These are phyloP conservation scores for Hemiscyllium ocellatum DNA, from an alignment of 2,113 vertebrate genomes.

Conservation along the genomic window DNA sequence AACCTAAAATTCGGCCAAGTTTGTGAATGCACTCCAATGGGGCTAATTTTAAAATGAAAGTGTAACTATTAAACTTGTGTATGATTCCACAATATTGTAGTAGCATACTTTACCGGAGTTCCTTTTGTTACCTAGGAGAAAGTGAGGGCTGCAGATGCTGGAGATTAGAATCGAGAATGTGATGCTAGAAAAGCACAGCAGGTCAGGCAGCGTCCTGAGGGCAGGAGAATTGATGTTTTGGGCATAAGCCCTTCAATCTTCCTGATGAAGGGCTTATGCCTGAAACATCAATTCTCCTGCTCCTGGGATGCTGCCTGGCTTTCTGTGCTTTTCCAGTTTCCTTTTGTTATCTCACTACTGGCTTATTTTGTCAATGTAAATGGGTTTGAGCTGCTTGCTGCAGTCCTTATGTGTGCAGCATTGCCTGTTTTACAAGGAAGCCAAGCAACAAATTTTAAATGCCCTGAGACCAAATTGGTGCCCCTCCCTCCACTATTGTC, in stretches of 20 bases:
- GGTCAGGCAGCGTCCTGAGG: too few species aligned
- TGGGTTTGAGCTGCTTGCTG: too few species aligned
- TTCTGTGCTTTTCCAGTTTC: too few species aligned
- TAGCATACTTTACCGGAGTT: not conserved
- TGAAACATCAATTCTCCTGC: too few species aligned
- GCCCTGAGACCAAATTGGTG: not conserved
- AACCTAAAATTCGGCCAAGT: not conserved
- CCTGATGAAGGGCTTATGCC: too few species aligned
- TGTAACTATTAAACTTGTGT: not conserved
- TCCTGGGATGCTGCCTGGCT: too few species aligned
- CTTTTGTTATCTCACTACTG: not conserved
- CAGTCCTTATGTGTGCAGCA: not conserved
- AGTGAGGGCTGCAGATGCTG: too few species aligned
- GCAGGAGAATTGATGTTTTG: too few species aligned
- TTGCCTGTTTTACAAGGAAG: not conserved
- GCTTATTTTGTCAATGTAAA: too few species aligned
- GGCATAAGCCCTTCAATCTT: too few species aligned
- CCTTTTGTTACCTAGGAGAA: not conserved
- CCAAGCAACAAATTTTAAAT: not conserved
- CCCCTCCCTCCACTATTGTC: not conserved
- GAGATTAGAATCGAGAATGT: too few species aligned
- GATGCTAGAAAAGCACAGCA: too few species aligned
- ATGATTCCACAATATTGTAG: not conserved
- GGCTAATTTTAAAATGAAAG: not conserved
- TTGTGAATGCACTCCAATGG: not conserved